Evolutionary conservation across 2,888 invertebrate species (phyloP).

Genomic region (Mythimna lalbum): DNA sequence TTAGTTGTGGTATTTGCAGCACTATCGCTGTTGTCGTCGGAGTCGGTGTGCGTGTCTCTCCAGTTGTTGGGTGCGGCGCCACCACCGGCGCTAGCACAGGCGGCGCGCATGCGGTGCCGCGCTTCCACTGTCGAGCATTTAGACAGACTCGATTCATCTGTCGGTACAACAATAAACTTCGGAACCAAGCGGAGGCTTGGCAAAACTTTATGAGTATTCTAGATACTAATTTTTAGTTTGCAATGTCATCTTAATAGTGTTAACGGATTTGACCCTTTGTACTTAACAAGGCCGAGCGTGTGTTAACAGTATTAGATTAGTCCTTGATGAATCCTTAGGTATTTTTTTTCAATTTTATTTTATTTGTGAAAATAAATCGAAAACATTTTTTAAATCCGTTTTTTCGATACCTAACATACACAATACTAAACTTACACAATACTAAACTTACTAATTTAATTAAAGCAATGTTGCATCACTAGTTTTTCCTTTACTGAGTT

Average conservation of each 20-base stretch:
- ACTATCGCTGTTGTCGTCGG: conserved; percentile 88
- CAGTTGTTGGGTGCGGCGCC: conserved; percentile 67
- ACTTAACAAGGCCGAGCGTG: too few relatives aligned
- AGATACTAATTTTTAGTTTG: not conserved
- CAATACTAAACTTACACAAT: not conserved
- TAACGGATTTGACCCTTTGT: too few relatives aligned
- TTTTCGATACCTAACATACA: too few relatives aligned
- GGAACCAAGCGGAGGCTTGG: conserved; percentile 48
- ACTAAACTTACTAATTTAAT: not conserved
- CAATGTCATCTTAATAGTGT: not conserved
- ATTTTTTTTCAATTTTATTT: too few relatives aligned
- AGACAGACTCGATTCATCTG: conserved; percentile 92
- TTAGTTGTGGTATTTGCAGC: conserved; percentile 89
- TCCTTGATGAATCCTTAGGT: too few relatives aligned
- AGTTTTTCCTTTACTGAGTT: not conserved
- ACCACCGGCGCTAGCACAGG: conserved; percentile 70
- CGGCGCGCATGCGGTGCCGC: conserved; percentile 88
- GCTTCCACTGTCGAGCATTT: conserved; percentile 92
- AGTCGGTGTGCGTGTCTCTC: conserved; percentile 85
- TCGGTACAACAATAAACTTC: conserved; percentile 60
- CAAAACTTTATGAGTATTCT: conserved; percentile 1
- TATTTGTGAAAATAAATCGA: too few relatives aligned
- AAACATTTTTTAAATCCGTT: too few relatives aligned
- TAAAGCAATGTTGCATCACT: not conserved
- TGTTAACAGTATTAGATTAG: too few relatives aligned